A percentile compares a stretch with the other conserved stretches of the same genome.
Evolutionary conservation across 2,888 invertebrate genomes (phyloP).

Genomic region (Imbricaverruca yamaguchii): DNA sequence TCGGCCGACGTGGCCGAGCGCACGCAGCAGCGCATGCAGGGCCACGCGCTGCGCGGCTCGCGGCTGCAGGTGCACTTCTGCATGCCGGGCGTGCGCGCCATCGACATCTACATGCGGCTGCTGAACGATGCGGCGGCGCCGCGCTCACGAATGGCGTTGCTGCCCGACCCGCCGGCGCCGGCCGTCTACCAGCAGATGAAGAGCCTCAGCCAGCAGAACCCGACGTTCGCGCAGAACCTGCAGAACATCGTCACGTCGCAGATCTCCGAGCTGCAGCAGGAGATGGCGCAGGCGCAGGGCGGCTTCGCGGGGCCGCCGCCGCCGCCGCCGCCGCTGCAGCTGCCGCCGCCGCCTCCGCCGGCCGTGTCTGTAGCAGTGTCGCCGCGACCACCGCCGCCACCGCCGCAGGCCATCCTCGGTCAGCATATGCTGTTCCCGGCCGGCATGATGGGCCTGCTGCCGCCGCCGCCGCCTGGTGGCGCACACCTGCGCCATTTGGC

Average conservation of each 20-base stretch:
- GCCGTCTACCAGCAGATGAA: conserved; percentile 45
- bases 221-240: conserved; percentile 44
- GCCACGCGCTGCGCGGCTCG: conserved; percentile 41
- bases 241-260: conserved; percentile 44
- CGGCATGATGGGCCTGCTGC: conserved; percentile 7
- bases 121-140: conserved; percentile 40
- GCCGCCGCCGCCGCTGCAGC: conserved; percentile 26
- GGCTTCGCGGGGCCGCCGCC: conserved; percentile 27
- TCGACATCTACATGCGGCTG: conserved; percentile 47
- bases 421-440: not conserved
- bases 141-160: conserved; percentile 37
- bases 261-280: conserved; percentile 41
- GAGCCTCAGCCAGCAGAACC: conserved; percentile 46
- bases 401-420: conserved; percentile 23
- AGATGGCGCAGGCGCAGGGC: conserved; percentile 31
- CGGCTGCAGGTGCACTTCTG: conserved; percentile 46
- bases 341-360: conserved; percentile 29
- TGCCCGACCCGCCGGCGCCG: conserved; percentile 44
- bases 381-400: conserved; percentile 25
- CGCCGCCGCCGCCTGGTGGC: conserved; percentile 10
- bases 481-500: not conserved
- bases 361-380: conserved; percentile 22
- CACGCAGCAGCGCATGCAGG: conserved; percentile 40
- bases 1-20: conserved; percentile 43
- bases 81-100: conserved; percentile 48